phyloP scores from a whole-genome alignment of 2,888 invertebrate genomes.

The Caenorhabditis sp. region DNA sequence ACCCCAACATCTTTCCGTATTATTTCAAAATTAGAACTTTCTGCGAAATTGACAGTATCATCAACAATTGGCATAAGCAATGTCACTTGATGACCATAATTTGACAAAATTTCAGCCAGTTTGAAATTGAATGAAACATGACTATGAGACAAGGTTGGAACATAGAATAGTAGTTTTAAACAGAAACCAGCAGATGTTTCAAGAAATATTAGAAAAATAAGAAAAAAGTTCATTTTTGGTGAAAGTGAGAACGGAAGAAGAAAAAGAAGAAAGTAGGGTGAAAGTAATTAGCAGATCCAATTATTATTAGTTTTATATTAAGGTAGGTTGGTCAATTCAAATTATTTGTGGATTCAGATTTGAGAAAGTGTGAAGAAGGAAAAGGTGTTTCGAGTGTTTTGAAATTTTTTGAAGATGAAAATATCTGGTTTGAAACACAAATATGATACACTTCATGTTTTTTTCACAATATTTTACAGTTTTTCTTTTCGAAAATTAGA shows the following conservation, averaged over 20 bases:
- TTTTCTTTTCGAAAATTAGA: too few species aligned
- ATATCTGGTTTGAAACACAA: too few species aligned
- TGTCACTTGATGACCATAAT: constrained; percentile 55
- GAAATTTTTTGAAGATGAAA: too few species aligned
- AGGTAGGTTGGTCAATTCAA: too few species aligned
- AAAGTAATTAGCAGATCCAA: too few species aligned
- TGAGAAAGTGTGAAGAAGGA: too few species aligned
- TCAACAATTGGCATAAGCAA: constrained; percentile 46
- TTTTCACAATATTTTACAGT: too few species aligned
- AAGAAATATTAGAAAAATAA: constrained; percentile 1
- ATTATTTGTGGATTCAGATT: too few species aligned
- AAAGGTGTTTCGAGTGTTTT: too few species aligned
- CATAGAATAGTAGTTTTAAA: constrained; percentile 56
- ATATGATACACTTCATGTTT: too few species aligned
- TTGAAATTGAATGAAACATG: constrained; percentile 64
- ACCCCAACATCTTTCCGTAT: constrained; percentile 47
- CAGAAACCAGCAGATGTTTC: not conserved
- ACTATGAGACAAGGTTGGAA: constrained; percentile 64
- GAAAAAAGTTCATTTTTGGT: not conserved
- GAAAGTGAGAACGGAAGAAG: not conserved
- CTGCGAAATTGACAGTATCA: constrained; percentile 24
- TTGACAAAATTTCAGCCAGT: constrained; percentile 51
- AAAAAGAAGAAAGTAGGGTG: too few species aligned
- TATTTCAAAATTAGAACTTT: constrained; percentile 24
- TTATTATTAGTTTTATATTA: too few species aligned